These are phyloP conservation scores for Callyntrura sp. DNA, from an alignment of 2,888 invertebrate species.

Conservation along the genomic window DNA sequence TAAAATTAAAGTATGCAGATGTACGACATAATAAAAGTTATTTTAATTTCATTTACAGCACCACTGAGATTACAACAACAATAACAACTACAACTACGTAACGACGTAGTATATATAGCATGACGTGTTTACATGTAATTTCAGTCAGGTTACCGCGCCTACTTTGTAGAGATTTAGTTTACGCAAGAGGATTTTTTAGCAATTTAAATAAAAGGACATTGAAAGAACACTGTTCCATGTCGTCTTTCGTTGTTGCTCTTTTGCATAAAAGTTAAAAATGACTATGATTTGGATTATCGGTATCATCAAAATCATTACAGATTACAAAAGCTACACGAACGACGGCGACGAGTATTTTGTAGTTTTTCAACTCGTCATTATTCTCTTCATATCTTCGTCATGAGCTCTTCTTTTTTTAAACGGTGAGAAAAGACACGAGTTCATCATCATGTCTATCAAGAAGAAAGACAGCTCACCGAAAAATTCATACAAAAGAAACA, in stretches of 20 bases:
- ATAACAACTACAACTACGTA: too few species aligned
- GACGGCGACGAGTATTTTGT: slow-evolving; percentile 19
- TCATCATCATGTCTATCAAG: slow-evolving; percentile 64
- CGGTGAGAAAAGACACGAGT: slow-evolving; percentile 62
- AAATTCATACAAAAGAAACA: slow-evolving; percentile 49
- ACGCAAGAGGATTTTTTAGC: neutral
- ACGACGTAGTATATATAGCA: neutral
- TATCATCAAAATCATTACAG: neutral
- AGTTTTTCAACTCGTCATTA: slow-evolving; percentile 13
- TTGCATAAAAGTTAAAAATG: neutral
- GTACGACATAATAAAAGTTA: slow-evolving; percentile 13
- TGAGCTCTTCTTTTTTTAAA: slow-evolving; percentile 16
- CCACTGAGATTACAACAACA: too few species aligned
- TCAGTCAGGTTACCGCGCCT: too few species aligned
- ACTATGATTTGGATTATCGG: slow-evolving; percentile 2
- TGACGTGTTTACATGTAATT: too few species aligned
- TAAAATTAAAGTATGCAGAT: neutral
- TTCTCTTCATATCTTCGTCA: neutral
- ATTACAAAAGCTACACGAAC: neutral
- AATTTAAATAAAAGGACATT: neutral
- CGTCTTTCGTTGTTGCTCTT: neutral
- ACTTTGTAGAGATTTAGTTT: neutral
- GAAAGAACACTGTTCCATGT: neutral
- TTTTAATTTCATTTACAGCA: slow-evolving; percentile 36
- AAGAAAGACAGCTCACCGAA: slow-evolving; percentile 66